These are phyloP conservation scores for Delichon dasypus DNA, from an alignment of 2,797 vertebrate genomes.

Conservation along the genomic window DNA sequence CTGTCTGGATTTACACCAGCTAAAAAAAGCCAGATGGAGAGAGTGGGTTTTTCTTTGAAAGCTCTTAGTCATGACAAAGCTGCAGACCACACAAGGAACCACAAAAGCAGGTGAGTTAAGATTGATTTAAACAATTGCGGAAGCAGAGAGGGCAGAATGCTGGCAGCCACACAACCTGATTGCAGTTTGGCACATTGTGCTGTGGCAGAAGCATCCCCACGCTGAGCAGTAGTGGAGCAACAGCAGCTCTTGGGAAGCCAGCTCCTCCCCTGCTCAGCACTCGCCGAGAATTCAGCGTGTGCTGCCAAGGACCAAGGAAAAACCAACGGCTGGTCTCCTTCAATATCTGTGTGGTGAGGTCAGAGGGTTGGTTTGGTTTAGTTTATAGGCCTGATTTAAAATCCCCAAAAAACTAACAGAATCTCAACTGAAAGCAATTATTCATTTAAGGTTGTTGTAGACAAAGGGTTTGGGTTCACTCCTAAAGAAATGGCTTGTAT, in stretches of 20 bases:
- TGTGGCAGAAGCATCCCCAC: not conserved
- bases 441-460: not conserved
- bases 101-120: not conserved
- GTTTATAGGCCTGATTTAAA: not conserved
- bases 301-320: not conserved
- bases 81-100: not conserved
- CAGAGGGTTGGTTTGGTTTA: not conserved
- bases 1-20: not conserved
- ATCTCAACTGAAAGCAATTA: not conserved
- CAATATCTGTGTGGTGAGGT: not conserved
- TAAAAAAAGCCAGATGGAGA: not conserved
- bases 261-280: not conserved
- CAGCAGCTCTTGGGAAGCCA: fast-evolving
- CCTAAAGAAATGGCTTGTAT: not conserved
- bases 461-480: not conserved
- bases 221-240: fast-evolving
- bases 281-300: fast-evolving
- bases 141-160: not conserved
- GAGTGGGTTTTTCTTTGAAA: not conserved
- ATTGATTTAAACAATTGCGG: fast-evolving
- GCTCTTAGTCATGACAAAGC: not conserved
- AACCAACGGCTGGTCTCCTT: not conserved
- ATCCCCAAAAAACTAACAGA: not conserved
- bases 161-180: not conserved
- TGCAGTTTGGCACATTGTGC: not conserved